phyloP scores from a whole-genome alignment of 1,140 invertebrate species.

The Rhopalosiphum padi region DNA sequence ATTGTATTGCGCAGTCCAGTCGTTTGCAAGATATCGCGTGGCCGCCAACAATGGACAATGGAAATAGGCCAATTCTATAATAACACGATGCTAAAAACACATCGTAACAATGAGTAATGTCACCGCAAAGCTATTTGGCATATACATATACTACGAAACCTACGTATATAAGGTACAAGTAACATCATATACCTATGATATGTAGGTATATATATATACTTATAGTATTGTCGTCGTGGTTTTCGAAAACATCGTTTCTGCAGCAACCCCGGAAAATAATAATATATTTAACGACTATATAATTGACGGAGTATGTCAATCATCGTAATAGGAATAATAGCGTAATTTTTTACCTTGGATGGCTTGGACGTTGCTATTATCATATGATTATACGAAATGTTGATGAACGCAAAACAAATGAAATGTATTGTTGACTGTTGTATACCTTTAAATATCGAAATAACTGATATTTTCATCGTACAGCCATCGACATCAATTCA shows the following conservation, averaged over 20 bases:
- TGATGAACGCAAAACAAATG: not conserved
- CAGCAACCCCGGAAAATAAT: not conserved
- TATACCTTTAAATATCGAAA: not conserved
- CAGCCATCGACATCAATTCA: not conserved
- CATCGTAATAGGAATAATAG: not conserved
- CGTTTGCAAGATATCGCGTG: constrained; percentile 10
- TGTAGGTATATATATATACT: not conserved
- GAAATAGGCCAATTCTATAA: constrained; percentile 42
- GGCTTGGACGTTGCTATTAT: not conserved
- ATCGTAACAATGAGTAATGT: constrained; percentile 34
- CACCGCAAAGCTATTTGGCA: constrained; percentile 1
- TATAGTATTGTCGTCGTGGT: not conserved
- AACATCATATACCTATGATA: not conserved
- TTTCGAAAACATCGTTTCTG: not conserved
- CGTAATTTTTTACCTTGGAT: not conserved
- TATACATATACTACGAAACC: not conserved
- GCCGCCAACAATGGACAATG: constrained; percentile 48
- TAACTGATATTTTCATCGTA: not conserved
- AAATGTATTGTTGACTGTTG: not conserved
- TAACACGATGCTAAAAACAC: constrained; percentile 34
- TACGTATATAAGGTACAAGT: not conserved
- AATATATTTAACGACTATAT: not conserved
- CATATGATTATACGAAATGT: not conserved
- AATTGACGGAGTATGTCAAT: not conserved
- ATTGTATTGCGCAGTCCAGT: not conserved